These are phyloP conservation scores for Sebastes schlegelii DNA, from an alignment of 2,113 vertebrate species.

Conservation along the genomic window DNA sequence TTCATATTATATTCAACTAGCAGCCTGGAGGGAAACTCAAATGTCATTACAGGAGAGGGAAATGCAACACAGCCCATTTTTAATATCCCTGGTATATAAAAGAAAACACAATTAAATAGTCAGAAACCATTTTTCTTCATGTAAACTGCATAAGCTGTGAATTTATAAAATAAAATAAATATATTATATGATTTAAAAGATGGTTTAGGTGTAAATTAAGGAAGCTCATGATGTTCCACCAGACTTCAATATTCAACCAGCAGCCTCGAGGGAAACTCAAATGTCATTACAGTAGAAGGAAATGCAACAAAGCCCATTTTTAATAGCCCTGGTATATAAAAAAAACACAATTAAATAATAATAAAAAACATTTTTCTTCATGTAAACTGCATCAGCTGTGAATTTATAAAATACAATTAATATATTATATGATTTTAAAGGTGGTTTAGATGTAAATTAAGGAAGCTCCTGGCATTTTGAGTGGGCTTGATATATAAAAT, in stretches of 20 bases:
- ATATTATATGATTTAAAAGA: background rate
- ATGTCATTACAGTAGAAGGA: conserved; percentile 2
- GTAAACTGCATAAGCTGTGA: background rate
- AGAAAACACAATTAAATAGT: background rate
- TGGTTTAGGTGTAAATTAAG: background rate
- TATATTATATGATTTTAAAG: background rate
- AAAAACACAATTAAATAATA: too few relatives aligned
- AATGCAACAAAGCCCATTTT: background rate
- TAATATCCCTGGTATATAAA: background rate
- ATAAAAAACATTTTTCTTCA: background rate
- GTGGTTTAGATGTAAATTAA: background rate
- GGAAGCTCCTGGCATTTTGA: background rate
- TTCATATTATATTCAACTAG: background rate
- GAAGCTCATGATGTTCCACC: background rate
- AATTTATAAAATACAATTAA: background rate
- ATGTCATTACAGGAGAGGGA: conserved; percentile 1
- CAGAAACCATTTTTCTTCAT: background rate
- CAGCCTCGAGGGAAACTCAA: conserved; percentile 2
- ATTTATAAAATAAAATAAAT: background rate
- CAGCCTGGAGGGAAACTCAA: conserved; percentile 3
- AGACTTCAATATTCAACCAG: background rate
- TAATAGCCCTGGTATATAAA: too few relatives aligned
- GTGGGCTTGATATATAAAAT: too few relatives aligned
- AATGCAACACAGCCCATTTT: background rate
- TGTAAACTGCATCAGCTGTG: background rate